phyloP scores from a whole-genome alignment of 2,113 vertebrate species.

The Sebastes schlegelii region DNA sequence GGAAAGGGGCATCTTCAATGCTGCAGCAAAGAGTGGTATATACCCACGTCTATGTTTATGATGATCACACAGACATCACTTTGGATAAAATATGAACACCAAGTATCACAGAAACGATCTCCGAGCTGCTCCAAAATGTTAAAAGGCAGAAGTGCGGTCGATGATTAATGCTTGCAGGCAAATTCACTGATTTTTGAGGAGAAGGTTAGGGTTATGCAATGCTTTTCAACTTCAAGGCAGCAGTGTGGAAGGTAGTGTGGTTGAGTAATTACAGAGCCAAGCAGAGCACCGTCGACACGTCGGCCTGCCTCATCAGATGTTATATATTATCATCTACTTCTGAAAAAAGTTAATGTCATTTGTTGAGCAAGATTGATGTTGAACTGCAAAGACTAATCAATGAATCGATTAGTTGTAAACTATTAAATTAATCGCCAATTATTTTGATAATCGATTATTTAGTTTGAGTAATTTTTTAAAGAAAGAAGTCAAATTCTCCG shows the following conservation, averaged over 20 bases:
- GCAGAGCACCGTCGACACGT: slow-evolving; percentile 2
- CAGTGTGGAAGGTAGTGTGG: not conserved
- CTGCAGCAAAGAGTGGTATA: slow-evolving; percentile 60
- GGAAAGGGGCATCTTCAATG: slow-evolving; percentile 19
- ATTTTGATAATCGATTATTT: no score
- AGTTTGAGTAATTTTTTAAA: no score
- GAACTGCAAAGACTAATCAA: no score
- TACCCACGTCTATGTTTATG: slow-evolving; percentile 40
- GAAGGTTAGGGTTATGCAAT: slow-evolving; percentile 11
- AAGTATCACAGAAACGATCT: slow-evolving; percentile 2
- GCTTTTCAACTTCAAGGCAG: slow-evolving; percentile 9
- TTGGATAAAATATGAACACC: not conserved
- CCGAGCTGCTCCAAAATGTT: slow-evolving; percentile 5
- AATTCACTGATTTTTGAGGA: not conserved
- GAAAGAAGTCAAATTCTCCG: no score
- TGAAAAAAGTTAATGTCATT: not conserved
- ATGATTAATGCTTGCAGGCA: slow-evolving; percentile 30
- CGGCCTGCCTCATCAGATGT: not conserved
- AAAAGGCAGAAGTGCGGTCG: not conserved
- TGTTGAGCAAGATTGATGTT: not conserved
- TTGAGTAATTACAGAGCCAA: not conserved
- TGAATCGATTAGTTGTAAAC: no score
- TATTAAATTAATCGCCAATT: no score
- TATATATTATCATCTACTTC: not conserved
- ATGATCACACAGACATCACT: slow-evolving; percentile 4